Conservation (phyloP, 1,140 invertebrate species). For the Hypsibius dujardini region DNA sequence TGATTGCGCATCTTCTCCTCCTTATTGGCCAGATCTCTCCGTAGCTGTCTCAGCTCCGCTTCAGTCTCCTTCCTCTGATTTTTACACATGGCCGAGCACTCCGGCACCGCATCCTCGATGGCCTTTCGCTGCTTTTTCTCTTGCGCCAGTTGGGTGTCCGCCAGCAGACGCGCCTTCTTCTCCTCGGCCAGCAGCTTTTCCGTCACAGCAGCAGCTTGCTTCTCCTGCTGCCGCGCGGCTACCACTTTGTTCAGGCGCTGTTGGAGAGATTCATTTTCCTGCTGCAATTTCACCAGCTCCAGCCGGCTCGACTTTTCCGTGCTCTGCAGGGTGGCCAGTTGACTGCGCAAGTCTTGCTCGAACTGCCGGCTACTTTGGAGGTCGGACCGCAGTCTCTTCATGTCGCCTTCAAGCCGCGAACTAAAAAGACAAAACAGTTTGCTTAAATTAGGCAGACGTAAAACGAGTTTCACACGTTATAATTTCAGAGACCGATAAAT, state of each 20-base stretch:
- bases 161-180: slow-evolving; percentile 47
- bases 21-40: slow-evolving; percentile 50
- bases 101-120: slow-evolving; percentile 43
- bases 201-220: slow-evolving; percentile 49
- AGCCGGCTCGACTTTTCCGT: slow-evolving; percentile 53
- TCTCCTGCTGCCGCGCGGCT: slow-evolving; percentile 53
- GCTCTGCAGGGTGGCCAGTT: slow-evolving; percentile 47
- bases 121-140: slow-evolving; percentile 52
- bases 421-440: slow-evolving; percentile 2
- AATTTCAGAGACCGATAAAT: no score
- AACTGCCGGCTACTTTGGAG: slow-evolving; percentile 48
- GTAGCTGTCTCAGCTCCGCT: slow-evolving; percentile 51
- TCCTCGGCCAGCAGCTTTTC: slow-evolving; percentile 70
- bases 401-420: slow-evolving; percentile 45
- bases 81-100: slow-evolving; percentile 59
- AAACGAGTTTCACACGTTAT: no score
- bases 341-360: slow-evolving; percentile 63
- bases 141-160: slow-evolving; percentile 55
- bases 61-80: slow-evolving; percentile 54
- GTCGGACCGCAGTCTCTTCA: slow-evolving; percentile 61
- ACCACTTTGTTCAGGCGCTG: slow-evolving; percentile 52
- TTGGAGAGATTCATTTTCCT: slow-evolving; percentile 62
- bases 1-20: slow-evolving; percentile 47
- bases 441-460: no score
- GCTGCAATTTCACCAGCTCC: slow-evolving; percentile 55